Base-by-base conservation (phyloP, 2,113 vertebrate species). In the Tupaia tana region DNA sequence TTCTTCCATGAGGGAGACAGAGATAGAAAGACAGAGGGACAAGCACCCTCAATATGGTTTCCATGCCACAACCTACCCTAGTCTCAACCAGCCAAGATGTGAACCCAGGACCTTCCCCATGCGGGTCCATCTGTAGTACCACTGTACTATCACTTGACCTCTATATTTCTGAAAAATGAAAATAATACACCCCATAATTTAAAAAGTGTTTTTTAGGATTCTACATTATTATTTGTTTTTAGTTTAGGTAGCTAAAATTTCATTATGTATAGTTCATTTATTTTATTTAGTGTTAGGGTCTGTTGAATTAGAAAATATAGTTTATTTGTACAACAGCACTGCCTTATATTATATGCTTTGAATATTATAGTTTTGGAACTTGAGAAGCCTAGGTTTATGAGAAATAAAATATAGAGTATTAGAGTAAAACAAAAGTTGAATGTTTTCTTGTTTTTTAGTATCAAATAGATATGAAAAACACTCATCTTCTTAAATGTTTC, bases 281-380 rank as follows among this genome's bases (percentile, higher is more conserved):
- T 75, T 95, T 95, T 80, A 81, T 64, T 66, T 22, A 81, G 43
- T 81, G 67, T 80, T 66, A 88, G 11, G 11, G n/a, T 88, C 91
- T 31, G n/a, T 20, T 95, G 83, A 87, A 75, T 70, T 83, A 88
- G 67, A 81, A 87, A 64, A 70, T 29, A 67, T 66, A 86, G 73
- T 96, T 86, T 94, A 73, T 43, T 91, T 86, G 92, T 54, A 77
- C 0, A 81, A 63, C 14, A 89, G 22, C 27, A 54, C 27, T 63
- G 58, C 75, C 59, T 75, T 89, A 81, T 16, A 92, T 85, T 75
- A 67, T 2, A 20, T 75, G 20, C 31, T 85, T 87, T 80, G 13
- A 86, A n/a, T 74, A 84, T 80, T 80, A n/a, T 6, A 84, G 43
- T 73, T 90, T 94, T 84, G 66, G 73, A 18, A 27, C 79, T 84